Base-by-base conservation (phyloP, 2,888 invertebrate species). In the Hermaeophaga mercurialis region DNA sequence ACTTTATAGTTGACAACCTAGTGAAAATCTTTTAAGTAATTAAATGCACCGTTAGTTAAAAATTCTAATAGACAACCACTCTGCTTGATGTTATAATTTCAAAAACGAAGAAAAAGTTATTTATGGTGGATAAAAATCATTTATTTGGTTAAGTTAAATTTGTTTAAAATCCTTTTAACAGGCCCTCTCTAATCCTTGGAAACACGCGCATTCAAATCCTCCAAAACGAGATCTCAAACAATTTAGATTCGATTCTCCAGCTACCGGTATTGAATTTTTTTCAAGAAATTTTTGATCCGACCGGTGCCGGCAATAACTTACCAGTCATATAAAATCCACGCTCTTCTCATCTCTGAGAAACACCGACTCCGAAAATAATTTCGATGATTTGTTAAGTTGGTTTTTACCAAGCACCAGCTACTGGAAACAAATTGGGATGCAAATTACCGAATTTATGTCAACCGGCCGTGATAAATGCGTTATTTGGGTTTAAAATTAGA, bases 381-480 rank as follows among this genome's bases (percentile, higher is more conserved):
- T 69, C 68, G 70, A 70, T 71, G 72, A 71, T 72, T 71, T 71
- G 72, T 72, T 69, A 68, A 72, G 67, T 70, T 68, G 69, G 66
- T 67, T 70, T 68, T 68, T 68, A 66, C 64, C 56, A 56, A 58
- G 56, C 56, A 65, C 63, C 65, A 62, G 71, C 71, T 73, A 72
- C 71, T 65, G 73, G 66, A 63, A 66, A 69, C 70, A 67, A 64
- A 70, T 70, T 69, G 68, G 71, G 70, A 73, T 73, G 73, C 72
- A 73, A 73, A 73, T 73, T 69, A 73, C 70, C 70, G 69, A 70
- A 71, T 70, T 68, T 68, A 63, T 58, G 72, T 72, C 70, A 63
- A 63, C 62, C 62, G 53, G 57, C 53, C 59, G 54, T 70, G 72
- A 73, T 70, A 70, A 69, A 73, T 73, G 70, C 59, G 68, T 62